A percentile compares a stretch with the other conserved stretches of the same genome.
Evolutionary conservation across 1,140 invertebrate genomes (phyloP).

Genomic region (Coboldia fuscipes): DNA sequence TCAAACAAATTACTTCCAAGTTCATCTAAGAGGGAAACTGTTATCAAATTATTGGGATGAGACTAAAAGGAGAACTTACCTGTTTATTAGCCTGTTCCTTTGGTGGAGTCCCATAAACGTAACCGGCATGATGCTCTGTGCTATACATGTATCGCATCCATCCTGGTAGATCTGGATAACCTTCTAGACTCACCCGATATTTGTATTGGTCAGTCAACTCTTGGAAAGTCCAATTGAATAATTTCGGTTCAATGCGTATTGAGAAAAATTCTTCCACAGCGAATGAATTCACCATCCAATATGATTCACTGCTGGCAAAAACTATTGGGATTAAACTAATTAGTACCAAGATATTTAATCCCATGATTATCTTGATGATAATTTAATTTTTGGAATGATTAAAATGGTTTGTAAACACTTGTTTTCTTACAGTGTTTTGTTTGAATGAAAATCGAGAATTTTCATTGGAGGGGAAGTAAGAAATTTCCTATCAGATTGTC

Average conservation of each 20-base stretch:
- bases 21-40: slow-evolving; percentile 22
- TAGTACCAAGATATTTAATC: not conserved
- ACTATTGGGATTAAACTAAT: not conserved
- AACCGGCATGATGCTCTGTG: slow-evolving; percentile 43
- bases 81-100: slow-evolving; percentile 27
- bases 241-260: slow-evolving; percentile 33
- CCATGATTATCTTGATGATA: too few relatives aligned
- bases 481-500: too few relatives aligned
- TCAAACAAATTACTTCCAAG: slow-evolving; percentile 53
- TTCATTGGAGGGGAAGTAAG: too few relatives aligned
- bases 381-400: too few relatives aligned
- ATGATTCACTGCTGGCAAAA: slow-evolving; percentile 1
- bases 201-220: slow-evolving; percentile 23
- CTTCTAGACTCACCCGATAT: slow-evolving; percentile 14
- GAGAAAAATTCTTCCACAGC: slow-evolving; percentile 39
- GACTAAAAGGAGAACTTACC: slow-evolving; percentile 12
- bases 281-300: slow-evolving; percentile 13
- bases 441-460: too few relatives aligned
- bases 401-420: too few relatives aligned
- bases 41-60: not conserved
- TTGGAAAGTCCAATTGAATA: slow-evolving; percentile 46
- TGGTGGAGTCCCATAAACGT: slow-evolving; percentile 59
- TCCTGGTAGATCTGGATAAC: slow-evolving; percentile 49
- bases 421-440: too few relatives aligned
- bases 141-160: slow-evolving; percentile 71